Conservation (phyloP, 2,888 invertebrate species). For the Cerceris ruficornis region DNA sequence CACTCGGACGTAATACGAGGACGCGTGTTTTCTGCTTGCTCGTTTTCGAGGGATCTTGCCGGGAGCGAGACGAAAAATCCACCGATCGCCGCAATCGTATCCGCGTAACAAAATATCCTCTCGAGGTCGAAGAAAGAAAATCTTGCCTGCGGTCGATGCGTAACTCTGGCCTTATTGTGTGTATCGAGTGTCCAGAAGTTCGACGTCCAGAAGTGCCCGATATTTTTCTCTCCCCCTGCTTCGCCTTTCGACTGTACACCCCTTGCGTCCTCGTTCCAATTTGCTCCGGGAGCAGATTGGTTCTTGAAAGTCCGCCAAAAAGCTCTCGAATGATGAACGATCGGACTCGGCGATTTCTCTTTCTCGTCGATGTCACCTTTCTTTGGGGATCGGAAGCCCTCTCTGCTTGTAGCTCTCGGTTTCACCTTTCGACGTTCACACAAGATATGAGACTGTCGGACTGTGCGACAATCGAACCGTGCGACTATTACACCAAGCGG, state of each 20-base stretch:
- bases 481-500: too few relatives aligned
- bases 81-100: conserved; percentile 62
- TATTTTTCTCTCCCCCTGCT: conserved; percentile 3
- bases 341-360: background rate
- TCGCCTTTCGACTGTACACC: background rate
- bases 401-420: too few relatives aligned
- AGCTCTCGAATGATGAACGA: background rate
- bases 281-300: background rate
- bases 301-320: background rate
- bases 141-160: conserved; percentile 65
- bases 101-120: conserved; percentile 68
- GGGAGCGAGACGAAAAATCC: background rate
- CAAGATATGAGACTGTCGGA: too few relatives aligned
- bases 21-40: background rate
- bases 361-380: too few relatives aligned
- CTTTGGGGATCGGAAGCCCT: too few relatives aligned
- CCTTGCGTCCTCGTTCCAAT: background rate
- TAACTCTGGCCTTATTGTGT: conserved; percentile 51
- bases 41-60: background rate
- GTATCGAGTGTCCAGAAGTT: conserved; percentile 65
- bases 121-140: conserved; percentile 61
- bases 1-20: too few relatives aligned
- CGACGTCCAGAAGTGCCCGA: conserved; percentile 34
- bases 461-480: too few relatives aligned
- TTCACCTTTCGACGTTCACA: too few relatives aligned